Evolutionary conservation across 2,888 invertebrate species (phyloP).

Genomic region (Crepidodera aurea): DNA sequence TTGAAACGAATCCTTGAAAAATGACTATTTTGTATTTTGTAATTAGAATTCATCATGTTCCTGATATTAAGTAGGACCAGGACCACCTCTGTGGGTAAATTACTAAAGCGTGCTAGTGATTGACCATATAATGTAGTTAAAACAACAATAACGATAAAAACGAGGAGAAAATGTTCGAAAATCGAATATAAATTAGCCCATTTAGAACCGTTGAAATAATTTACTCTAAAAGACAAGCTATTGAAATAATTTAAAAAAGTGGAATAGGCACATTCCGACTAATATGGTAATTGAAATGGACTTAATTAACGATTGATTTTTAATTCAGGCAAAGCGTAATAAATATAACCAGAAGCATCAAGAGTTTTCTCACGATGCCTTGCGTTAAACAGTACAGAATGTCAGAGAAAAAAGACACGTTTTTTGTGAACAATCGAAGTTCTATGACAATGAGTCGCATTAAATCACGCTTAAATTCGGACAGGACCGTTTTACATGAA

Average conservation of each 20-base stretch:
- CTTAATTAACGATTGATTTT: slow-evolving; percentile 31
- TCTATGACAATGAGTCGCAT: slow-evolving; percentile 48
- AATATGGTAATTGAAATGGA: slow-evolving; percentile 34
- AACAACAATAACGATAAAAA: slow-evolving; percentile 26
- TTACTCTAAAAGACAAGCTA: slow-evolving; percentile 11
- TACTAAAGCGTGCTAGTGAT: slow-evolving; percentile 26
- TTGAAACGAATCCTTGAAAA: too few species aligned
- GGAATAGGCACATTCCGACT: slow-evolving; percentile 26
- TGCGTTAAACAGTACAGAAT: slow-evolving; percentile 44
- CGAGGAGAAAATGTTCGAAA: slow-evolving; percentile 13
- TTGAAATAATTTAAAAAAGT: slow-evolving; percentile 25
- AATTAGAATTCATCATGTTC: too few species aligned
- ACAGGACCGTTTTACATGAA: slow-evolving; percentile 8
- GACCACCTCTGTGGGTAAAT: slow-evolving; percentile 20
- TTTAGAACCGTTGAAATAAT: slow-evolving; percentile 26
- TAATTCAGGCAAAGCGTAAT: slow-evolving; percentile 27
- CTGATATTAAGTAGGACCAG: too few species aligned
- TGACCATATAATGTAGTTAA: slow-evolving; percentile 24
- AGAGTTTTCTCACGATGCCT: slow-evolving; percentile 46
- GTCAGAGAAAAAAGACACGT: slow-evolving; percentile 43
- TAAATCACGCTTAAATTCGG: slow-evolving; percentile 56
- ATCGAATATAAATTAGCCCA: slow-evolving; percentile 28
- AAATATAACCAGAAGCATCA: slow-evolving; percentile 37
- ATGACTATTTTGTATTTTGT: too few species aligned
- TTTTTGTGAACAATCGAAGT: slow-evolving; percentile 43